phyloP scores from a whole-genome alignment of 2,113 vertebrate genomes.

The Sporophila hypoxantha region DNA sequence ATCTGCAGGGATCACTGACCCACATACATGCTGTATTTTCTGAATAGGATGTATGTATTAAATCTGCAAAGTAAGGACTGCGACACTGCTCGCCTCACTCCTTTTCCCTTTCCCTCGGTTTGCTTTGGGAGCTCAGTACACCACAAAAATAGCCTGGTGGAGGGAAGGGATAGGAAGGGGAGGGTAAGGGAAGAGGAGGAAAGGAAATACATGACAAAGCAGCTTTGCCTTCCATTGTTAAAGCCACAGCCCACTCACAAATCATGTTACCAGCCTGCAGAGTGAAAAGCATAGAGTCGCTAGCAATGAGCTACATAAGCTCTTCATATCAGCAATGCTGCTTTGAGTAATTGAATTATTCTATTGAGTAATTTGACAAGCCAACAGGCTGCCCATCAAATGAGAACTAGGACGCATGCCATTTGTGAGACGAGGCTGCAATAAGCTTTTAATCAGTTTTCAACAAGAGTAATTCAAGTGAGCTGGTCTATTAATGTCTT shows the following conservation, averaged over 20 bases:
- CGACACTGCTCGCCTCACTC: background rate
- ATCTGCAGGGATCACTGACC: conserved; percentile 22
- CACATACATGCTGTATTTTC: background rate
- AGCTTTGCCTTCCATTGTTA: conserved; percentile 31
- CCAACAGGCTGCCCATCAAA: conserved; percentile 18
- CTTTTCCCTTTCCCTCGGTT: background rate
- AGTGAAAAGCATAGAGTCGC: background rate
- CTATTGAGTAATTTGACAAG: background rate
- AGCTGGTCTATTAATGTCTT: background rate
- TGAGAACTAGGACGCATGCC: background rate
- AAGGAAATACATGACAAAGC: background rate
- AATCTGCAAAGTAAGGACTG: background rate
- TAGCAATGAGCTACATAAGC: background rate
- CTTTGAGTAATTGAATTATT: conserved; percentile 5
- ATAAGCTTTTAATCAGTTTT: conserved; percentile 32
- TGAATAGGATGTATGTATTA: background rate
- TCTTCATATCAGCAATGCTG: background rate
- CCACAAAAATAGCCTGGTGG: background rate
- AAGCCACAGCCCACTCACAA: conserved; percentile 34
- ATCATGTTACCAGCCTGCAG: background rate
- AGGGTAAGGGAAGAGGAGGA: background rate
- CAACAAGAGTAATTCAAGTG: background rate
- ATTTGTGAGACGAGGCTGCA: background rate
- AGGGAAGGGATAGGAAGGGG: background rate
- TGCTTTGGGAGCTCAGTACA: background rate